These are phyloP conservation scores for Sebastiscus tertius DNA, from an alignment of 2,797 vertebrate genomes.

Conservation along the genomic window DNA sequence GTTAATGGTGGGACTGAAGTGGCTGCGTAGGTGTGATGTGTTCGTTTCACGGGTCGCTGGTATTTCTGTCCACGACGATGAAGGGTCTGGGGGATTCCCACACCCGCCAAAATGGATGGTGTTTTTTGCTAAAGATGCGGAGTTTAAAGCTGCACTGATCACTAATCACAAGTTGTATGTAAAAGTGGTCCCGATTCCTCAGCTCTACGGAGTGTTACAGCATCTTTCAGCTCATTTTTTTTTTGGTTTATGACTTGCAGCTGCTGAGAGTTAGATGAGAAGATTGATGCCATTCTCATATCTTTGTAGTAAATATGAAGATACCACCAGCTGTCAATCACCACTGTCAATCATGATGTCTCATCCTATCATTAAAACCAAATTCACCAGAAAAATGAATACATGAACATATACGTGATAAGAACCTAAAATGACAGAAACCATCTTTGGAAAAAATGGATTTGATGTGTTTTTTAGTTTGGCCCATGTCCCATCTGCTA, in stretches of 20 bases:
- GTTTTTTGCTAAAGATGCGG: slow-evolving; percentile 13
- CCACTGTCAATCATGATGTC: too few species aligned
- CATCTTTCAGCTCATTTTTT: slow-evolving; percentile 1
- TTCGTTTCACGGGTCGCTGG: slow-evolving; percentile 65
- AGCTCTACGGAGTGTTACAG: background rate
- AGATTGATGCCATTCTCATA: background rate
- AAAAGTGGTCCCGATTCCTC: background rate
- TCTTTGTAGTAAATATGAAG: background rate
- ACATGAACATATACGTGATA: too few species aligned
- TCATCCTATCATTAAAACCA: too few species aligned
- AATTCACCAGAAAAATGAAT: too few species aligned
- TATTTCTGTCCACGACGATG: slow-evolving; percentile 41
- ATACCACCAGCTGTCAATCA: too few species aligned
- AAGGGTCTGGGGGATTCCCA: slow-evolving; percentile 40
- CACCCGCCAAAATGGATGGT: slow-evolving; percentile 8
- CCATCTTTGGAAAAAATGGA: background rate
- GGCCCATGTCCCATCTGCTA: background rate
- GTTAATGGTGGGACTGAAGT: slow-evolving; percentile 79
- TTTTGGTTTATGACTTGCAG: too few species aligned
- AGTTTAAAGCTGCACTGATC: slow-evolving; percentile 24
- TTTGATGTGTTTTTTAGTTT: background rate
- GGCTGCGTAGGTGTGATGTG: slow-evolving; percentile 77
- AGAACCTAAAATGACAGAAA: too few species aligned
- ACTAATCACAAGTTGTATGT: background rate
- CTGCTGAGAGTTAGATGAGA: background rate